A percentile compares a stretch with the other conserved stretches of the same genome.
Evolutionary conservation across 2,888 invertebrate genomes (phyloP).

Genomic region (Oscheius myriophilus): DNA sequence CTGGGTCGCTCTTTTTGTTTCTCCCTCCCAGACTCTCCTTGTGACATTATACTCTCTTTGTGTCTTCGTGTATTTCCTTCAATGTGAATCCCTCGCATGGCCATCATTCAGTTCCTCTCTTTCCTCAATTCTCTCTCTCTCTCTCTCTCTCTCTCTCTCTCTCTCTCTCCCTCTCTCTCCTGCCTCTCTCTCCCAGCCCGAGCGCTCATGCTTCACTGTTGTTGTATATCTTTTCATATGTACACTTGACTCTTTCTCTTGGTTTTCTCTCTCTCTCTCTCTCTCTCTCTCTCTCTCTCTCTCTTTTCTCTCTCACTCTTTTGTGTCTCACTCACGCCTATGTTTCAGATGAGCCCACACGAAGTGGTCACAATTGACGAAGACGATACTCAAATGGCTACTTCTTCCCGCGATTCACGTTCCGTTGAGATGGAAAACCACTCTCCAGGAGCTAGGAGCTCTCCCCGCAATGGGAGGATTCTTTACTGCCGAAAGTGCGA

Average conservation of each 20-base stretch:
- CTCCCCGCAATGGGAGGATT: constrained; percentile 33
- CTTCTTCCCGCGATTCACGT: neutral
- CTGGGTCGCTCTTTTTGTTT: no score
- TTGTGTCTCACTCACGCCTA: neutral
- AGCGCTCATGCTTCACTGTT: no score
- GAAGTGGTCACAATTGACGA: constrained; percentile 21
- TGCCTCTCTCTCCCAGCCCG: no score
- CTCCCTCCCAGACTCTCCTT: no score
- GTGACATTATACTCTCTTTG: no score
- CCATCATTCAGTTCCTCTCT: no score
- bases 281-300: neutral
- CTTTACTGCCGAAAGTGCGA: constrained; percentile 63
- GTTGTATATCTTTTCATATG: neutral
- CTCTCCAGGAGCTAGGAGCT: constrained; percentile 9
- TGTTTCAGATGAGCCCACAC: constrained; percentile 17
- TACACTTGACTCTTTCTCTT: neutral
- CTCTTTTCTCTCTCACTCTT: neutral
- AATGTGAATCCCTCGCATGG: no score
- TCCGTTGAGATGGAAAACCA: neutral
- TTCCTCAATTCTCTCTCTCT: no score
- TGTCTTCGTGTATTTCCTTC: no score
- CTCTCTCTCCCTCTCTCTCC: neutral
- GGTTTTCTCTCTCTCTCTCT: neutral
- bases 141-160: neutral
- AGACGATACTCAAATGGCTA: constrained; percentile 1